Evolutionary conservation across 2,113 vertebrate genomes (phyloP).

Genomic region (Pitta sordida): DNA sequence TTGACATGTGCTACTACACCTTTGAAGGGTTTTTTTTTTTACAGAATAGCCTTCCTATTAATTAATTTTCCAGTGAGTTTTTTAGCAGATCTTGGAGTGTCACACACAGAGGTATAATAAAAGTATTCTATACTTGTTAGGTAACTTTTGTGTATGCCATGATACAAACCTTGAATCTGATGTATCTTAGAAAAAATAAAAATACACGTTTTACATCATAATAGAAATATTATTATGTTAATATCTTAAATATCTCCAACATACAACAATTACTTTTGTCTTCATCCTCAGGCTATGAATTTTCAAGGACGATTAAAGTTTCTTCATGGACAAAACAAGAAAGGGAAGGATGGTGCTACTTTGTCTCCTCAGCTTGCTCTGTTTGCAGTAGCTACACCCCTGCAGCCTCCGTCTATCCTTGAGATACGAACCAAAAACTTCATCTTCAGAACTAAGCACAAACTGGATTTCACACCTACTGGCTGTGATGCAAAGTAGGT

Average conservation of each 20-base stretch:
- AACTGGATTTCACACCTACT: conserved; percentile 84
- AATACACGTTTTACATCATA: neutral
- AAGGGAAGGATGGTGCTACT: conserved; percentile 74
- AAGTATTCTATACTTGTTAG: neutral
- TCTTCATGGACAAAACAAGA: conserved; percentile 85
- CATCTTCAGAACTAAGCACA: conserved; percentile 87
- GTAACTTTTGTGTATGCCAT: neutral
- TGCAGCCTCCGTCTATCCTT: conserved; percentile 84
- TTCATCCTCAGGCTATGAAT: conserved; percentile 79
- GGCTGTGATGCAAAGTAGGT: conserved; percentile 85
- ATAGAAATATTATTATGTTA: too few relatives aligned
- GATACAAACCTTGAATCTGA: neutral
- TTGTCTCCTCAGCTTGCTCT: conserved; percentile 81
- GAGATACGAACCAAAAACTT: conserved; percentile 87
- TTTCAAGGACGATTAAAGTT: conserved; percentile 85
- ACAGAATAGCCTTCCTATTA: neutral
- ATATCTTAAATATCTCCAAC: neutral
- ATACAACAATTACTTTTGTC: neutral
- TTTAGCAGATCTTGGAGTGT: neutral
- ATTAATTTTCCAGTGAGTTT: neutral
- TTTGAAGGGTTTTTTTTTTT: too few relatives aligned
- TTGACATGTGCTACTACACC: neutral
- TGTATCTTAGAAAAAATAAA: neutral
- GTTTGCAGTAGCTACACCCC: conserved; percentile 81
- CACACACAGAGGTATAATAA: neutral